phyloP scores from a whole-genome alignment of 1,140 invertebrate genomes.

The Rhopalosiphum padi region DNA sequence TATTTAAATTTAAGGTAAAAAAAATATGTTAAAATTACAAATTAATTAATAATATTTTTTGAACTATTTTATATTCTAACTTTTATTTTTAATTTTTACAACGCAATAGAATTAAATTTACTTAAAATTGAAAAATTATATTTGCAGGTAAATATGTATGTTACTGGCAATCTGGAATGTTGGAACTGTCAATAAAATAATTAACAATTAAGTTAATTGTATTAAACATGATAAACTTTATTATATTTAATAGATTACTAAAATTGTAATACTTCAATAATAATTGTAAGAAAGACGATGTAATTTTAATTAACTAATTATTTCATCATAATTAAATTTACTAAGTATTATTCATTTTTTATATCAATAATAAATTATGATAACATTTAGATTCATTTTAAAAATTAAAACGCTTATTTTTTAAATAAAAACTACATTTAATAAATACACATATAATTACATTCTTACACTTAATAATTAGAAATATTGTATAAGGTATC shows the following conservation, averaged over 20 bases:
- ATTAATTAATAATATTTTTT: background rate
- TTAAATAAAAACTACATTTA: background rate
- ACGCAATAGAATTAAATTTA: background rate
- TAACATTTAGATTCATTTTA: background rate
- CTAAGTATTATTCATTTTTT: no score
- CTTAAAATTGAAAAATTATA: background rate
- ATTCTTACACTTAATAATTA: background rate
- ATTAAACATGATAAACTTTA: background rate
- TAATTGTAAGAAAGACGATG: background rate
- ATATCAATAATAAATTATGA: background rate
- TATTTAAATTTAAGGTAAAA: no score
- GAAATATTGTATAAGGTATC: background rate
- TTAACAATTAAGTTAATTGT: background rate
- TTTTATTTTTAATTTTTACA: background rate
- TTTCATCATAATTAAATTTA: background rate
- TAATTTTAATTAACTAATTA: background rate
- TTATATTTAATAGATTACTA: background rate
- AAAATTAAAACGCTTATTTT: background rate
- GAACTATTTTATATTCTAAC: background rate
- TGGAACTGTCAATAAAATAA: background rate
- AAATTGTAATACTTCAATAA: background rate
- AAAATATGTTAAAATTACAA: no score
- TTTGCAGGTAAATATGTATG: conserved; percentile 14
- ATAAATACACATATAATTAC: background rate
- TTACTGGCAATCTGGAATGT: conserved; percentile 15